Percentiles rank a stretch among this genome's conserved stretches.
These are phyloP conservation scores for Nematolebias whitei DNA, from an alignment of 2,113 vertebrate genomes.

Conservation along the genomic window DNA sequence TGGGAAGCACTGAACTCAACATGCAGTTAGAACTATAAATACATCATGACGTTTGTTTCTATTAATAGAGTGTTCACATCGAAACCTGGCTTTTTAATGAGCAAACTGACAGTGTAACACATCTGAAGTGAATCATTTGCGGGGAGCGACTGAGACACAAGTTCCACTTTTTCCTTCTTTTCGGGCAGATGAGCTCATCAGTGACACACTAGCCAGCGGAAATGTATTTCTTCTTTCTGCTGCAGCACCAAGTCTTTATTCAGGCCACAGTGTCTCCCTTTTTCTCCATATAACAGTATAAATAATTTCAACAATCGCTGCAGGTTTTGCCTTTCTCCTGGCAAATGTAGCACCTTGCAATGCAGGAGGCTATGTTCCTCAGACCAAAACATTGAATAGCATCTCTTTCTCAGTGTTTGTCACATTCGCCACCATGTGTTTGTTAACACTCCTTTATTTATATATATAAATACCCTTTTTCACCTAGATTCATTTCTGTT, in stretches of 20 bases:
- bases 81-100: not conserved
- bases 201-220: not conserved
- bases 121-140: not conserved
- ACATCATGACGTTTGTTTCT: not conserved
- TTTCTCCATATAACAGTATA: not conserved
- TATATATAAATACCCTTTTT: not conserved
- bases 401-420: conserved; percentile 4
- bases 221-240: conserved; percentile 10
- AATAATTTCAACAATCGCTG: not conserved
- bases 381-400: conserved; percentile 11
- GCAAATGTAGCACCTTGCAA: conserved; percentile 17
- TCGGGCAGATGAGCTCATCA: not conserved
- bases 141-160: not conserved
- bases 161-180: not conserved
- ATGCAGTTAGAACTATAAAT: too few species aligned
- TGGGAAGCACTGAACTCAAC: too few species aligned
- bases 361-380: conserved; percentile 21
- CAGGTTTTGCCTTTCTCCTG: not conserved
- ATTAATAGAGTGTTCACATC: not conserved
- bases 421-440: not conserved
- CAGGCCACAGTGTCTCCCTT: not conserved
- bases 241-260: conserved; percentile 8
- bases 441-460: too few species aligned
- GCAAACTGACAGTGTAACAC: not conserved
- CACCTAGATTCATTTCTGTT: conserved; percentile 10